phyloP scores from a whole-genome alignment of 2,888 invertebrate species.

The Euplexia lucipara region DNA sequence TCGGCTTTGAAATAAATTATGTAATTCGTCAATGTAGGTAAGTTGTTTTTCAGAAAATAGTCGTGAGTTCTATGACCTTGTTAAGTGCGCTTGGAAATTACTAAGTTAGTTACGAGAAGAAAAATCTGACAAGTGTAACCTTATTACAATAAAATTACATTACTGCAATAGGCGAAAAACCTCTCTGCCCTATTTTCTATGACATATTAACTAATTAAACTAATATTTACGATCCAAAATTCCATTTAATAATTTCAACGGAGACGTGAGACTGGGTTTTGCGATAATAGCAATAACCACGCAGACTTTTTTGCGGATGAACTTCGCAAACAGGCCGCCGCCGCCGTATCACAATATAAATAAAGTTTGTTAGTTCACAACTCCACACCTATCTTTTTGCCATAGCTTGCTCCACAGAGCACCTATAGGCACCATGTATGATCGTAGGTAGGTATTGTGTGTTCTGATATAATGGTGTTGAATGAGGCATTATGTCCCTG shows the following conservation, averaged over 20 bases:
- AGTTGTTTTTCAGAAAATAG: slow-evolving; percentile 25
- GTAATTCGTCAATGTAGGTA: slow-evolving; percentile 20
- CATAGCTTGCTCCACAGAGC: slow-evolving; percentile 17
- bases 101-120: background rate
- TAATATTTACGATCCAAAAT: background rate
- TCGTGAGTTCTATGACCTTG: slow-evolving; percentile 39
- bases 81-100: slow-evolving; percentile 4
- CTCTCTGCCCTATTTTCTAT: background rate
- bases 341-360: slow-evolving; percentile 50
- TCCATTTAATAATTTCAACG: background rate
- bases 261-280: background rate
- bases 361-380: slow-evolving; percentile 35
- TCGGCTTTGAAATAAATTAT: slow-evolving; percentile 3
- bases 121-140: background rate
- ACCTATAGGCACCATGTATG: slow-evolving; percentile 11
- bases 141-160: background rate
- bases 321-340: slow-evolving; percentile 22
- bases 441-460: slow-evolving; percentile 20
- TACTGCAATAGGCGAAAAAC: background rate
- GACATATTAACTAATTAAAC: background rate
- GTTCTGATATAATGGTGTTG: slow-evolving; percentile 36
- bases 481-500: slow-evolving; percentile 57
- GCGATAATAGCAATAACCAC: background rate
- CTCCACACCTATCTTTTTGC: slow-evolving; percentile 51
- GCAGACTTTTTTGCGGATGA: slow-evolving; percentile 8